Evolutionary conservation across 1,140 invertebrate genomes (phyloP).

Genomic region (Achatina immaculata): DNA sequence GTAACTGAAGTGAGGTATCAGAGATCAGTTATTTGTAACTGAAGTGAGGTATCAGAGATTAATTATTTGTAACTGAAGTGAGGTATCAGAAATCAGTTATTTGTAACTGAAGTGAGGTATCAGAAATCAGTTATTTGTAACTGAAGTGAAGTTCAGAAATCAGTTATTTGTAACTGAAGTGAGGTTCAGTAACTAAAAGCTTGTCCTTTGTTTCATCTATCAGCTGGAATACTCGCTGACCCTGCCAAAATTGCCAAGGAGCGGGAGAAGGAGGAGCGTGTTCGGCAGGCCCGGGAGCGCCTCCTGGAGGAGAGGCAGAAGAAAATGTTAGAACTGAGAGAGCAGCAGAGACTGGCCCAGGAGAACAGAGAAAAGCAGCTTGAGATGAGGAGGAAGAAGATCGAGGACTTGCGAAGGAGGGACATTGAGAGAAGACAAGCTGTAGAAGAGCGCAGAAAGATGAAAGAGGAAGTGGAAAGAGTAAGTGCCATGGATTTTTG

Average conservation of each 20-base stretch:
- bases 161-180: too few relatives aligned
- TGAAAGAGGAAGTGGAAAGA: slow-evolving; percentile 57
- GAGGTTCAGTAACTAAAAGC: too few relatives aligned
- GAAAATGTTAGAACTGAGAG: slow-evolving; percentile 64
- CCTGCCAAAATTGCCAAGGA: slow-evolving; percentile 59
- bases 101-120: too few relatives aligned
- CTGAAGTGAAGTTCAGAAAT: too few relatives aligned
- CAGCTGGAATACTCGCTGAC: slow-evolving; percentile 46
- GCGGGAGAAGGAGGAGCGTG: slow-evolving; percentile 62
- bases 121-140: too few relatives aligned
- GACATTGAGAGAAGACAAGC: slow-evolving; percentile 61
- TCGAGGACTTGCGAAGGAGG: slow-evolving; percentile 61
- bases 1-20: too few relatives aligned
- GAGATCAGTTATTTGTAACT: too few relatives aligned
- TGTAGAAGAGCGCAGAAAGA: slow-evolving; percentile 61
- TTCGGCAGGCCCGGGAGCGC: slow-evolving; percentile 56
- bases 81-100: too few relatives aligned
- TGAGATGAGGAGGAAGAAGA: slow-evolving; percentile 62
- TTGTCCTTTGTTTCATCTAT: neutral
- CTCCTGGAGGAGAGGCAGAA: slow-evolving; percentile 60
- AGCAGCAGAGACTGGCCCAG: slow-evolving; percentile 63
- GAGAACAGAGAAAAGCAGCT: slow-evolving; percentile 64
- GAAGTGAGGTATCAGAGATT: too few relatives aligned
- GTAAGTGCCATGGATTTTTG: too few relatives aligned
- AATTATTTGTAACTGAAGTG: too few relatives aligned